Evolutionary conservation across 2,888 invertebrate species (phyloP).

Genomic region (Abrostola tripartita): DNA sequence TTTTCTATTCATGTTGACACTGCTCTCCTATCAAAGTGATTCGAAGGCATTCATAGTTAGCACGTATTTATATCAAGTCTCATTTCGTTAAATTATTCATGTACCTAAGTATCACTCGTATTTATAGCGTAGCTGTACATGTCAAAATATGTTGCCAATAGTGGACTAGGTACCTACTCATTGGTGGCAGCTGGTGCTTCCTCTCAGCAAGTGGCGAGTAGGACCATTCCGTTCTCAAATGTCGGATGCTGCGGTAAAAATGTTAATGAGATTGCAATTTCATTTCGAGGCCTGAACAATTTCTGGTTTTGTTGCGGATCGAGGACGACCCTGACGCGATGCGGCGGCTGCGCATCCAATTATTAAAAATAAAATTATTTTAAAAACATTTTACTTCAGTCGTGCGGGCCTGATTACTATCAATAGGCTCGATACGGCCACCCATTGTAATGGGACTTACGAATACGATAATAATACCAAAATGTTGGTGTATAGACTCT

Average conservation of each 20-base stretch:
- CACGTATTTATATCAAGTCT: background rate
- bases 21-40: background rate
- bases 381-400: conserved; percentile 19
- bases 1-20: background rate
- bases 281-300: conserved; percentile 61
- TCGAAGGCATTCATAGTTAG: background rate
- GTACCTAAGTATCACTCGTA: too few species aligned
- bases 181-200: conserved; percentile 44
- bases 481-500: too few species aligned
- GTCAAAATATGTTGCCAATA: too few species aligned
- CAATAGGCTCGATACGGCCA: too few species aligned
- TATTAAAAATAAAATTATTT: conserved; percentile 29
- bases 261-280: conserved; percentile 64
- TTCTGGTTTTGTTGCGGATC: conserved; percentile 60
- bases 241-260: conserved; percentile 58
- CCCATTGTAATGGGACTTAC: too few species aligned
- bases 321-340: conserved; percentile 44
- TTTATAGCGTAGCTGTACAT: too few species aligned
- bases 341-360: conserved; percentile 7
- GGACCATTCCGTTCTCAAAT: conserved; percentile 65
- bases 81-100: too few species aligned
- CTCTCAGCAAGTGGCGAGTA: conserved; percentile 52
- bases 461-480: too few species aligned
- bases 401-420: background rate
- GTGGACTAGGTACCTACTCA: background rate